phyloP scores from a whole-genome alignment of 1,140 invertebrate species.

The Danaus melanippus region DNA sequence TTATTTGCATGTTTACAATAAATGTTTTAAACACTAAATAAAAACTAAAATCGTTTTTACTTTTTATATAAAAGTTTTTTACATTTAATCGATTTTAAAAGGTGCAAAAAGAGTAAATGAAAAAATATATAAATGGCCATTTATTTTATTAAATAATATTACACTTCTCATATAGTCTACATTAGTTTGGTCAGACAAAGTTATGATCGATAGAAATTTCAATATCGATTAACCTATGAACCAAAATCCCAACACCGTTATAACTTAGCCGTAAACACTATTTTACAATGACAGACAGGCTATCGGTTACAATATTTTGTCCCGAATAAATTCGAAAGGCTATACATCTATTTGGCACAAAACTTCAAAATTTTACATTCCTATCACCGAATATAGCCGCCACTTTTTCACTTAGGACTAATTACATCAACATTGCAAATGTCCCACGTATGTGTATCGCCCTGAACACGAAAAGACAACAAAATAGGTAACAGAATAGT shows the following conservation, averaged over 20 bases:
- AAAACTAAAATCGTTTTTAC: no score
- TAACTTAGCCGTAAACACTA: conserved; percentile 31
- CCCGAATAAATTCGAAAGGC: conserved; percentile 53
- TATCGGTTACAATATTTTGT: conserved; percentile 48
- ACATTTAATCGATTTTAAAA: background rate
- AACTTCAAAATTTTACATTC: conserved; percentile 33
- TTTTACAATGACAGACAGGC: conserved; percentile 43
- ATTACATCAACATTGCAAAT: conserved; percentile 39
- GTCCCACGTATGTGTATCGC: conserved; percentile 25
- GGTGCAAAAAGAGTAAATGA: conserved; percentile 8
- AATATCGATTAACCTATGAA: conserved; percentile 27
- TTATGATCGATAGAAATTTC: conserved; percentile 45
- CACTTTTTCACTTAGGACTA: conserved; percentile 19
- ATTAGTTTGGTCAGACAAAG: conserved; percentile 64
- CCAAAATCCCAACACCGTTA: conserved; percentile 44
- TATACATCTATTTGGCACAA: conserved; percentile 65
- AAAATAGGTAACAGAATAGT: no score
- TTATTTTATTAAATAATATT: conserved; percentile 46
- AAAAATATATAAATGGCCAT: conserved; percentile 39
- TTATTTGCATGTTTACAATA: no score
- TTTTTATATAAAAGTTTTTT: no score
- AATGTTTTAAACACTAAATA: no score
- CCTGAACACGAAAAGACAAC: background rate
- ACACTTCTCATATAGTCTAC: conserved; percentile 53
- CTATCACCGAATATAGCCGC: conserved; percentile 15